Evolutionary conservation across 2,113 vertebrate genomes (phyloP).

Genomic region (Nothoprocta pentlandii): DNA sequence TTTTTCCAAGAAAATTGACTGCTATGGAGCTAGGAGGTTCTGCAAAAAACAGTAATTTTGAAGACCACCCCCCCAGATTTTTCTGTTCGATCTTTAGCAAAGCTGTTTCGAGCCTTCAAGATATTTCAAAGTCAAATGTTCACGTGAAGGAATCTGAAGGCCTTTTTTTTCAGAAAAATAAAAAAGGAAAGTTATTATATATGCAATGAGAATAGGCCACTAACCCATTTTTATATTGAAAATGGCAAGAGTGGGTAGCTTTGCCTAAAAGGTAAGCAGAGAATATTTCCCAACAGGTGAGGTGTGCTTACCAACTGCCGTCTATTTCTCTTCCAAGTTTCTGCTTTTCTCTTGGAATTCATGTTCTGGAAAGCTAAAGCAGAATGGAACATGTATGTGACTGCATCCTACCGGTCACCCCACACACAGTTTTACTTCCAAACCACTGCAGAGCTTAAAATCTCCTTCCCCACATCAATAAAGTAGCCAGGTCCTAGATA

Average conservation of each 20-base stretch:
- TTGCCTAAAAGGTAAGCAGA: background rate
- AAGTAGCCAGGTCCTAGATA: background rate
- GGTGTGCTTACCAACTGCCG: conserved; percentile 89
- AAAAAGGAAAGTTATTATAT: background rate
- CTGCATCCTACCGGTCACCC: background rate
- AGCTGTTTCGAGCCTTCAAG: background rate
- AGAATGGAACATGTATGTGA: background rate
- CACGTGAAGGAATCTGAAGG: background rate
- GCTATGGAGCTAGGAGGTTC: background rate
- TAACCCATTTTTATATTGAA: background rate
- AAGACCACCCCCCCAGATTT: background rate
- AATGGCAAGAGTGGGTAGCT: background rate
- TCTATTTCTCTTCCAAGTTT: conserved; percentile 98
- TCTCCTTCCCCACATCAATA: background rate
- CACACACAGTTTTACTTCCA: background rate
- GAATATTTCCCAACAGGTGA: background rate
- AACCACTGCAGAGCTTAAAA: background rate
- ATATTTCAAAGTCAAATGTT: background rate
- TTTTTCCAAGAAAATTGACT: background rate
- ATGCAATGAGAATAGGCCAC: background rate
- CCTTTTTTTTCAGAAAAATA: accelerated
- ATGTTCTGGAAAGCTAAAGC: conserved; percentile 96
- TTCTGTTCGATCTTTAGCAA: background rate
- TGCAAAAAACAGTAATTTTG: background rate
- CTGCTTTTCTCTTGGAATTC: conserved; percentile 99